Evolutionary conservation across 2,113 vertebrate genomes (phyloP), one percentile per base, ranked within the genome.

Genomic region (Circaetus gallicus): DNA sequence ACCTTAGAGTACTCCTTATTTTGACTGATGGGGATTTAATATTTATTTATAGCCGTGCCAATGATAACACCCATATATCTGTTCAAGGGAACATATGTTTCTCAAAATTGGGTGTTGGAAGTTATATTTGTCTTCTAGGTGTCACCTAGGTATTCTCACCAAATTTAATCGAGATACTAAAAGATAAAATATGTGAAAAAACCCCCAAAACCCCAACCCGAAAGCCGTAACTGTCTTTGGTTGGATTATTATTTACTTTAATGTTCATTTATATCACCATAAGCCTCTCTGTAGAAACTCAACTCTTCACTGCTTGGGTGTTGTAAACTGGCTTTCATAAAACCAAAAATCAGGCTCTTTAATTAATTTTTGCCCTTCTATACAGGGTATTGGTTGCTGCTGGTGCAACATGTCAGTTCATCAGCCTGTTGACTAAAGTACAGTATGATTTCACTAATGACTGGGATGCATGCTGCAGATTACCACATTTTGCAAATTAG

Each of bases 401-500:
- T 83, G 38, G 53, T 90, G 67, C 78, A 71, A 96, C 67, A 32
- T 43, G 84, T 90, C 91, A 93, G 84, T 95, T 96, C 85, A 66
- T 86, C 95, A 90, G 87, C 84, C 95, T 90, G 94, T 87, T 95
- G 89, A 95, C 82, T 96, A 36, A 69, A 86, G 82, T 94, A 73
- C 58, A 85, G 91, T 94, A 81, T 77, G 87, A 95, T 94, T 97
- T 96, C 89, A 83, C 78, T 95, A 96, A 96, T 88, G 94, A 82
- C 77, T 92, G 92, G 89, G 83, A 94, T 90, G 96, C 67, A 91
- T 56, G 40, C 71, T 94, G 90, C 85, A 95, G 87, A 97, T 96
- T 90, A 83, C 63, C 63, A 91, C 89, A 88, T 96, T 97, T 95
- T 96, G 78, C 93, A 96, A 97, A 97, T 97, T 97, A 96, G 93